Evolutionary conservation across 2,113 vertebrate genomes (phyloP), one percentile per base, ranked within the genome.

Genomic region (Turnix velox): DNA sequence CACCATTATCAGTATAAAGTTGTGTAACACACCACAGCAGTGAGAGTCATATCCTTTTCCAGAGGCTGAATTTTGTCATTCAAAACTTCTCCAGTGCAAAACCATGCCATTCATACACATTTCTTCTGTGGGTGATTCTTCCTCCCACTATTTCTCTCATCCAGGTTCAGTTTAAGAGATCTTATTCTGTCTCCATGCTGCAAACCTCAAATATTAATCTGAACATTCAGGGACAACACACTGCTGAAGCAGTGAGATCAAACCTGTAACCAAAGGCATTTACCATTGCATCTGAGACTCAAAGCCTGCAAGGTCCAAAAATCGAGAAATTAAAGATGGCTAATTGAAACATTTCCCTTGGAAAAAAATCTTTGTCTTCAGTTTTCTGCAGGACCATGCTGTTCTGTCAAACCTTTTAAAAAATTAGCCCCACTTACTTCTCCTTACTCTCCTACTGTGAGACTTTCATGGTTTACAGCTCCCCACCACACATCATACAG

Each of bases 401-500:
- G 18, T 73, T 76, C 19, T 66, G 31, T n/a, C 58, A 73, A 67
- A 74, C 7, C 27, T 73, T 75, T 62, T 57, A 37, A 39, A 49
- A 83, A 88, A 76, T 2, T 40, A 77, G 22, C 39, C 9, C 4
- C 5, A 6, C 40, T 90, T 31, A 58, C 4, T 31, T 76, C 30
- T 84, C 7, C 13, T 13, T 77, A 15, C 10, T 28, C 13, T 65
- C 6, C 7, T 67, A 59, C 8, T 57, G 42, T 58, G 18, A 18
- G 11, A 43, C 4, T 87, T 87, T 2, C 31, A 30, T 87, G 22
- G 14, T 28, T 91, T 75, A 10, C 0, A 10, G 5, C 6, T 63
- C 8, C 52, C n/a, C 25, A 55, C 4, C 35, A 4, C 2, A 9
- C 2, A 15, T 1, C 1, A 28, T 11, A 69, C 11, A 10, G 10